These are phyloP conservation scores for Chrysolina americana DNA, from an alignment of 2,888 invertebrate species.

Conservation along the genomic window DNA sequence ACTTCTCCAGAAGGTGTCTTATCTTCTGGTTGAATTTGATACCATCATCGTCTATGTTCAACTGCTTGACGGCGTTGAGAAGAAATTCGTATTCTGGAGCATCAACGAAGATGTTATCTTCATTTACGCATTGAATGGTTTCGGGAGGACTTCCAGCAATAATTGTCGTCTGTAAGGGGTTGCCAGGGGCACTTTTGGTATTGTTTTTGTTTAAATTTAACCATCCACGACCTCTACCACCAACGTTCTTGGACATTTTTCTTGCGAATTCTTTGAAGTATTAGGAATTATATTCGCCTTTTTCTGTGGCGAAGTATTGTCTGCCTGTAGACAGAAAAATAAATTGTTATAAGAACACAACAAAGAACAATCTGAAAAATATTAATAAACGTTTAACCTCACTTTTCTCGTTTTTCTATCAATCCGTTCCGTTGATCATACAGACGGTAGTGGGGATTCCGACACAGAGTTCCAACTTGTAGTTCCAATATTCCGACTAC, in stretches of 20 bases:
- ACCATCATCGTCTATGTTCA: constrained; percentile 65
- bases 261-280: not conserved
- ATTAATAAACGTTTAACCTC: not conserved
- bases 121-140: constrained; percentile 22
- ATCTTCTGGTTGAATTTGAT: constrained; percentile 67
- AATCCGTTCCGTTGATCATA: not conserved
- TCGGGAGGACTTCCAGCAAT: constrained; percentile 28
- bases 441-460: too few species aligned
- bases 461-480: too few species aligned
- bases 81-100: constrained; percentile 52
- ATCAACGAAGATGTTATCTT: constrained; percentile 45
- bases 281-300: not conserved
- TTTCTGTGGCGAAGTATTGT: not conserved
- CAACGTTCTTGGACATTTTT: constrained; percentile 51
- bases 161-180: constrained; percentile 35
- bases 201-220: constrained; percentile 52
- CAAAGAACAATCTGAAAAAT: not conserved
- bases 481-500: too few species aligned
- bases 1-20: constrained; percentile 61
- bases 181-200: constrained; percentile 36
- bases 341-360: not conserved
- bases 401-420: not conserved
- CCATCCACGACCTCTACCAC: constrained; percentile 58
- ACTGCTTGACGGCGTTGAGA: constrained; percentile 59
- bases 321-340: not conserved